Evolutionary conservation across 2,888 invertebrate genomes (phyloP).

Genomic region (Trichopoda pennipes): DNA sequence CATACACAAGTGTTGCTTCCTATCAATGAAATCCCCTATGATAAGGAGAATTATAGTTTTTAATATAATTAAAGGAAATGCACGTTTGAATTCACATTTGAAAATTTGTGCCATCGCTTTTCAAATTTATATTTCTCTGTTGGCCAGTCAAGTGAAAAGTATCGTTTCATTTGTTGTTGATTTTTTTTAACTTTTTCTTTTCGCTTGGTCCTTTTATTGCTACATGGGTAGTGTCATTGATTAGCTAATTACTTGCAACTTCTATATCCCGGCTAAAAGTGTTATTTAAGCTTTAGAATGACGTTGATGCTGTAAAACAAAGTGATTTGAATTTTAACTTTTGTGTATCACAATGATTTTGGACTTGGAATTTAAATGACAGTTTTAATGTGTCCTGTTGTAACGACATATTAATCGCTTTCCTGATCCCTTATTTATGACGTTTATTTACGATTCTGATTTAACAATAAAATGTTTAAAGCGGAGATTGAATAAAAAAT

Average conservation of each 20-base stretch:
- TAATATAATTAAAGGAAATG: too few relatives aligned
- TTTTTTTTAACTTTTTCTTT: not conserved
- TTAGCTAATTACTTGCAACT: slow-evolving; percentile 45
- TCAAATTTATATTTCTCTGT: too few relatives aligned
- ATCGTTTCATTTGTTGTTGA: not conserved
- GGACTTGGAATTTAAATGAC: not conserved
- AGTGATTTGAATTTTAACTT: slow-evolving; percentile 15
- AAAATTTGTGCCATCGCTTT: too few relatives aligned
- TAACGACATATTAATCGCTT: slow-evolving; percentile 4
- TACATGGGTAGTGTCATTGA: slow-evolving; percentile 48
- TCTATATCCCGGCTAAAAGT: slow-evolving; percentile 11
- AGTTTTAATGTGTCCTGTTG: not conserved
- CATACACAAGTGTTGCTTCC: too few relatives aligned
- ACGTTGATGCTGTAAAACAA: slow-evolving; percentile 6
- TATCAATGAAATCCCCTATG: too few relatives aligned
- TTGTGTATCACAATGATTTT: slow-evolving; percentile 1
- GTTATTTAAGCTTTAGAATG: slow-evolving; percentile 22
- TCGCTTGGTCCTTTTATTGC: not conserved
- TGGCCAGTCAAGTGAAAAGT: too few relatives aligned
- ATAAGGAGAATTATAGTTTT: too few relatives aligned
- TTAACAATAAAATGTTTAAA: not conserved
- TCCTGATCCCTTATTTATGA: not conserved
- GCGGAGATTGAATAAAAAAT: too few relatives aligned
- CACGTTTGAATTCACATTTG: too few relatives aligned
- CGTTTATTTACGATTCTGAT: not conserved